Evolutionary conservation across 2,888 invertebrate genomes (phyloP).

Genomic region (Dioctria rufipes): DNA sequence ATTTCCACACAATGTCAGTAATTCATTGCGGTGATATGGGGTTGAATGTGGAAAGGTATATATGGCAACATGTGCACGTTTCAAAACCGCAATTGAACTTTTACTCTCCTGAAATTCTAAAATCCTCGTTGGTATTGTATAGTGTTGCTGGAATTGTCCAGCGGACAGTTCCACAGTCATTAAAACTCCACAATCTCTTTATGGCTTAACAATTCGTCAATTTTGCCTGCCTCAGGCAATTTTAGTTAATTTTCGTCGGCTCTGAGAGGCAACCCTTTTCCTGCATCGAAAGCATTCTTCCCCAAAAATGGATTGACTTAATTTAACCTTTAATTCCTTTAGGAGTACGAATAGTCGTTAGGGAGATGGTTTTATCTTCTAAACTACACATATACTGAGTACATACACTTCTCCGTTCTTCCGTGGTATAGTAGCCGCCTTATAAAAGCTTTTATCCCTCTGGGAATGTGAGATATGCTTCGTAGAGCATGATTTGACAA

Average conservation of each 20-base stretch:
- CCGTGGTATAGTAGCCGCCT: conserved; percentile 1
- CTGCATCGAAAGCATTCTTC: neutral
- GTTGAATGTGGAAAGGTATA: conserved; percentile 6
- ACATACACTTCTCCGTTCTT: conserved; percentile 5
- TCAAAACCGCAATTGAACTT: neutral
- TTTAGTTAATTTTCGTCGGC: conserved; percentile 6
- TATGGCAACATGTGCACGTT: neutral
- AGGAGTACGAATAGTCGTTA: conserved; percentile 4
- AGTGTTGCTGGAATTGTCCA: neutral
- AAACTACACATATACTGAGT: neutral
- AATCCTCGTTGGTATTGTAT: neutral
- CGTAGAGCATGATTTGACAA: conserved; percentile 46
- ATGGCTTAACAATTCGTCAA: conserved; percentile 19
- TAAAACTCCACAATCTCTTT: conserved; percentile 16
- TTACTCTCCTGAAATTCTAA: neutral
- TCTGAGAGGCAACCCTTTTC: conserved; percentile 17
- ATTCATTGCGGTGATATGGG: conserved; percentile 27
- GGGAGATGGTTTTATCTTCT: conserved; percentile 15
- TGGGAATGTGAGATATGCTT: conserved; percentile 40
- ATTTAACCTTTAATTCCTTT: conserved; percentile 44
- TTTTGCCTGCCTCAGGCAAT: neutral
- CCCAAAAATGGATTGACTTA: conserved; percentile 41
- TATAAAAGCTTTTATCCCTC: conserved; percentile 39
- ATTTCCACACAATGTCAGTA: conserved; percentile 24
- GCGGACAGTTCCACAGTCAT: conserved; percentile 8